Conservation (phyloP, 2,113 vertebrate species). For the Donacobius atricapilla region DNA sequence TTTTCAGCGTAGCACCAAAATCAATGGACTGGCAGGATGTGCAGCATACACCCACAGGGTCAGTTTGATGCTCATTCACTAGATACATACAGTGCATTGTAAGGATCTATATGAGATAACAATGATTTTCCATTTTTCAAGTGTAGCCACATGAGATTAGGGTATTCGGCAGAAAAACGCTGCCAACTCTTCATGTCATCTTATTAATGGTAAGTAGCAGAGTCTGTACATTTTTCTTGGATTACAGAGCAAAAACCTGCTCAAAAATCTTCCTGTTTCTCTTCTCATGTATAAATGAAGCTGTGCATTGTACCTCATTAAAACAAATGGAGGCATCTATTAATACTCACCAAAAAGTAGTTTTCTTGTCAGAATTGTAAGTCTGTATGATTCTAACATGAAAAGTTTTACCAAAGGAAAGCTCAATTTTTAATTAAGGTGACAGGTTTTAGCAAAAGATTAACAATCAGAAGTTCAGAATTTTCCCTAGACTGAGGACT, state of each 20-base stretch:
- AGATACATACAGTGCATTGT: conserved; percentile 36
- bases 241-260: conserved; percentile 61
- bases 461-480: conserved; percentile 30
- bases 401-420: conserved; percentile 13
- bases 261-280: conserved; percentile 65
- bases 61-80: conserved; percentile 55
- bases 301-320: conserved; percentile 47
- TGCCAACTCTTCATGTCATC: conserved; percentile 64
- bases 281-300: conserved; percentile 29
- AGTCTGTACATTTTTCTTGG: conserved; percentile 48
- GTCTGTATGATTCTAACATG: background rate
- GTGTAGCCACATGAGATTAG: conserved; percentile 67
- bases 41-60: conserved; percentile 47
- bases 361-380: conserved; percentile 39
- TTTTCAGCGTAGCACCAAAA: conserved; percentile 36
- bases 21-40: conserved; percentile 56
- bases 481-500: background rate
- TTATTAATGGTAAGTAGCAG: conserved; percentile 51
- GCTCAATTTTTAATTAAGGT: conserved; percentile 42
- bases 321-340: conserved; percentile 48
- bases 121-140: conserved; percentile 68
- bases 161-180: conserved; percentile 56
- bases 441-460: conserved; percentile 31
- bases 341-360: conserved; percentile 32
- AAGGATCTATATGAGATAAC: conserved; percentile 53